These are phyloP conservation scores for Rhingia campestris DNA, from an alignment of 2,888 invertebrate species.

Conservation along the genomic window DNA sequence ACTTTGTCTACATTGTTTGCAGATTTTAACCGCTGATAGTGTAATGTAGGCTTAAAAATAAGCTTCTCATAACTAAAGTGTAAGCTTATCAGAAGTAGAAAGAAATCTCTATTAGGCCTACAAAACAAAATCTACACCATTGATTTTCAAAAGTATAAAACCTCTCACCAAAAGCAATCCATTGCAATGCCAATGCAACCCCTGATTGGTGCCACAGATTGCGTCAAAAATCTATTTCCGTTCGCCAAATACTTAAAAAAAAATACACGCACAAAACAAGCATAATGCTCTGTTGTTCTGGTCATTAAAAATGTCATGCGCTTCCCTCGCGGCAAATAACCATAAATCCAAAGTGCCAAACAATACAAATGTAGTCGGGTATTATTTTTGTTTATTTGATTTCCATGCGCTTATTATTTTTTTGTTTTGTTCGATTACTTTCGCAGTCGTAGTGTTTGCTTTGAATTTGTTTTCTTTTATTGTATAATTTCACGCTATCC, in stretches of 20 bases:
- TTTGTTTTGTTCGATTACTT: background rate
- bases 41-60: no score
- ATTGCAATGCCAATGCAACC: background rate
- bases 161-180: background rate
- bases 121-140: background rate
- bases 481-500: background rate
- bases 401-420: no score
- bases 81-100: no score
- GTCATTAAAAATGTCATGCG: constrained; percentile 24
- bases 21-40: no score
- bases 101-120: no score
- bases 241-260: constrained; percentile 71
- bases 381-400: constrained; percentile 15
- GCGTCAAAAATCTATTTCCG: background rate
- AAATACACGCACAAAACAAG: background rate
- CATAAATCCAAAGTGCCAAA: constrained; percentile 1
- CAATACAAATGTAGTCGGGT: constrained; percentile 1
- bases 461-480: background rate
- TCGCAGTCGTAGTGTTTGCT: background rate
- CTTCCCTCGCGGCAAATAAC: background rate
- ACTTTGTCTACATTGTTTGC: no score
- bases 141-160: background rate
- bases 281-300: background rate
- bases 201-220: constrained; percentile 8
- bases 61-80: no score